These are phyloP conservation scores for Drosophila carrolli DNA, from an alignment of 1,140 invertebrate genomes.

Conservation along the genomic window DNA sequence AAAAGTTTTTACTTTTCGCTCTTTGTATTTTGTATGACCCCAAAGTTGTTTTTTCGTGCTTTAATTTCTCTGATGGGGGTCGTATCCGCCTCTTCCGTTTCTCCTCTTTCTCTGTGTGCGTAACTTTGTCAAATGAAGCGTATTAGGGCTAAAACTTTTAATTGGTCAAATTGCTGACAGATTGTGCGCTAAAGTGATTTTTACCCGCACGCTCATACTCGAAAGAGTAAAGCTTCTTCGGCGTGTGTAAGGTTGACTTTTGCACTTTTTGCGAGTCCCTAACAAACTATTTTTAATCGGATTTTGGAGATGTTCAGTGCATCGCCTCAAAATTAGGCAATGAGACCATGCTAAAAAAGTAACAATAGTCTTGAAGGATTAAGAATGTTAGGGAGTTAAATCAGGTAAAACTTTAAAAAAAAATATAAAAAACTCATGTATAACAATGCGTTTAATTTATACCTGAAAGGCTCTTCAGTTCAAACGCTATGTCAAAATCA, in stretches of 20 bases:
- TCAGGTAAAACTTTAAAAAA: too few relatives aligned
- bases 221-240: conserved; percentile 1
- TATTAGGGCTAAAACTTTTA: conserved; percentile 81
- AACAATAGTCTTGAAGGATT: too few relatives aligned
- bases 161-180: conserved; percentile 80
- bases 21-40: conserved; percentile 35
- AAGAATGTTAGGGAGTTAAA: too few relatives aligned
- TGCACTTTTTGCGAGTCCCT: conserved; percentile 55
- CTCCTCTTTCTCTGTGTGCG: conserved; percentile 28
- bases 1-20: conserved; percentile 36
- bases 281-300: conserved; percentile 74
- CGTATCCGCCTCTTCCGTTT: neutral
- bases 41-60: conserved; percentile 55
- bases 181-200: conserved; percentile 79
- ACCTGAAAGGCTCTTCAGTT: neutral
- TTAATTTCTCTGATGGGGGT: conserved; percentile 56
- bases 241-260: conserved; percentile 64
- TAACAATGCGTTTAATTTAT: too few relatives aligned
- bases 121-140: conserved; percentile 82
- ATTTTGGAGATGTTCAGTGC: conserved; percentile 42
- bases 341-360: too few relatives aligned
- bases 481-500: conserved; percentile 54
- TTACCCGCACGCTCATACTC: conserved; percentile 34
- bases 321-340: neutral
- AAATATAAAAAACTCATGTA: too few relatives aligned